Evolutionary conservation across 2,888 invertebrate species (phyloP).

Genomic region (Pyrgus malvae): DNA sequence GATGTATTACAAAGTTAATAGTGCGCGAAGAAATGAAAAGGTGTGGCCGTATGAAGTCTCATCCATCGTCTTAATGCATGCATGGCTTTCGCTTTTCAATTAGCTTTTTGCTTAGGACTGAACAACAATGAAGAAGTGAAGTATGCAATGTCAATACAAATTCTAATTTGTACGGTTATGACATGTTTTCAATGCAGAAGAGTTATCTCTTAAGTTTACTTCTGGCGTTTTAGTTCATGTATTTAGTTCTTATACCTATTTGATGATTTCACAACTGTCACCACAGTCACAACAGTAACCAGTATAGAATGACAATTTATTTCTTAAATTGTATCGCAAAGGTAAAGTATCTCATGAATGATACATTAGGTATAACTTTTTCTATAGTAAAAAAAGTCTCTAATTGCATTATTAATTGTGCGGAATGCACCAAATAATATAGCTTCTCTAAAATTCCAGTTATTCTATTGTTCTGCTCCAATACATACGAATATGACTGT

Average conservation of each 20-base stretch:
- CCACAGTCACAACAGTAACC: no score
- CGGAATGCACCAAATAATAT: slow-evolving; percentile 19
- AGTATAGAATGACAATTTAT: no score
- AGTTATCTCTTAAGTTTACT: no score
- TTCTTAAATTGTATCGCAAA: no score
- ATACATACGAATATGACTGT: slow-evolving; percentile 8
- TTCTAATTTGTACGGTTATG: no score
- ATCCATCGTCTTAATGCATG: slow-evolving; percentile 4
- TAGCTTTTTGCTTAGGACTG: neutral
- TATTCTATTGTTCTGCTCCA: slow-evolving; percentile 22
- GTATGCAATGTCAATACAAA: neutral
- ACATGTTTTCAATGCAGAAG: no score
- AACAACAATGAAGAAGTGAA: neutral
- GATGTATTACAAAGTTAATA: slow-evolving; percentile 11
- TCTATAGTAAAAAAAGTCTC: no score
- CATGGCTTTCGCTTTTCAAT: slow-evolving; percentile 5
- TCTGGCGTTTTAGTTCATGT: no score
- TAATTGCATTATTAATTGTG: slow-evolving; percentile 16
- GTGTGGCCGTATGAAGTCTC: slow-evolving; percentile 2
- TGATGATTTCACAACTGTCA: no score
- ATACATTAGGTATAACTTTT: no score
- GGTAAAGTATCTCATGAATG: no score
- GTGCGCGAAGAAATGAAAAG: slow-evolving; percentile 11
- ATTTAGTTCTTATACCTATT: no score
- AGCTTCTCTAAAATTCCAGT: slow-evolving; percentile 15